These are phyloP conservation scores for Orthosia gothica DNA, from an alignment of 2,888 invertebrate species.

Conservation along the genomic window DNA sequence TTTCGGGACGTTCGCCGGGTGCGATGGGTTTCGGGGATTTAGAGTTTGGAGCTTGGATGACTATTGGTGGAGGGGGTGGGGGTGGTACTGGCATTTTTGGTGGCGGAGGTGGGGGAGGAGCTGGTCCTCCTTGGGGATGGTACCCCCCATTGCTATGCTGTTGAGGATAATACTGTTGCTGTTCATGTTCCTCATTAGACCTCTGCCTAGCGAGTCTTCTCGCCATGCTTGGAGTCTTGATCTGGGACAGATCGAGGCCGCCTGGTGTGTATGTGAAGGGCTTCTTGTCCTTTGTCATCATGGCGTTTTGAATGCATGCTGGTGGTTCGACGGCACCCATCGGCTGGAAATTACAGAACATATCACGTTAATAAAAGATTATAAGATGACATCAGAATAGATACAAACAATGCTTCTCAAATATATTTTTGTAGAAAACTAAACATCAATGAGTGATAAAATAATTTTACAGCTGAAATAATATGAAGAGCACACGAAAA, in stretches of 20 bases:
- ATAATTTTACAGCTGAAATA: not conserved
- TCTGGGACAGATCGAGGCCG: slow-evolving; percentile 97
- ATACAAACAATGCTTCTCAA: too few species aligned
- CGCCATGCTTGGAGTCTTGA: slow-evolving; percentile 97
- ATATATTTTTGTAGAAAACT: not conserved
- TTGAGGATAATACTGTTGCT: slow-evolving; percentile 73
- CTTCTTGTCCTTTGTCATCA: slow-evolving; percentile 99
- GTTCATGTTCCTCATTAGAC: slow-evolving; percentile 92
- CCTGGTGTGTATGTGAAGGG: slow-evolving; percentile 99
- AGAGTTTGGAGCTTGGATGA: slow-evolving; percentile 87
- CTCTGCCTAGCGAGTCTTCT: slow-evolving; percentile 93
- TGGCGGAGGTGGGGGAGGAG: slow-evolving; percentile 89
- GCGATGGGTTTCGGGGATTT: slow-evolving; percentile 90
- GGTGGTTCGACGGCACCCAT: slow-evolving; percentile 94
- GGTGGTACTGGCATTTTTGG: slow-evolving; percentile 87
- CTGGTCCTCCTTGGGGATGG: slow-evolving; percentile 81
- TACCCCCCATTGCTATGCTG: slow-evolving; percentile 78
- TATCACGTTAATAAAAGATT: not conserved
- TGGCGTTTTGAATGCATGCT: slow-evolving; percentile 97
- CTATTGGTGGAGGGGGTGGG: slow-evolving; percentile 92
- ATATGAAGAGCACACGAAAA: not conserved
- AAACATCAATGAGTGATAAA: not conserved
- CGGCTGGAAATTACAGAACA: slow-evolving; percentile 82
- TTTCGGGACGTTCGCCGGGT: slow-evolving; percentile 93
- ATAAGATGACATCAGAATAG: not conserved